Evolutionary conservation across 2,113 vertebrate genomes (phyloP).

Genomic region (Siniperca knerii): DNA sequence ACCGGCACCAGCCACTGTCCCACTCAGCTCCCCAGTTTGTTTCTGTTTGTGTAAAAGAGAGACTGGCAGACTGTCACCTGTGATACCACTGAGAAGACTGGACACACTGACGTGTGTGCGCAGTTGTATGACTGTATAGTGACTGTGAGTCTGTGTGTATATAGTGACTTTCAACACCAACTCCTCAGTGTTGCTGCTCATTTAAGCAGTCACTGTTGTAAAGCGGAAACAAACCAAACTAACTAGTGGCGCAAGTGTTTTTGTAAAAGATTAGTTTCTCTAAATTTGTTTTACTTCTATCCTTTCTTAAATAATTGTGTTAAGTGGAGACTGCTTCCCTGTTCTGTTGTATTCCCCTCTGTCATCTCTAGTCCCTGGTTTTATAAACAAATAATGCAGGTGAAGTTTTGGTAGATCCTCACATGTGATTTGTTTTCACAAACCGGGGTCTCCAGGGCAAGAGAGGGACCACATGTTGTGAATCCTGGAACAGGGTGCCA

Average conservation of each 20-base stretch:
- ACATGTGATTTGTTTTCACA: conserved; percentile 39
- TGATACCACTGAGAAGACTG: conserved; percentile 67
- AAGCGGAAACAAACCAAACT: conserved; percentile 70
- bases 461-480: conserved; percentile 3
- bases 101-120: conserved; percentile 49
- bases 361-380: conserved; percentile 52
- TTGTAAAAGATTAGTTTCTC: conserved; percentile 75
- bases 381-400: conserved; percentile 52
- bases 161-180: conserved; percentile 68
- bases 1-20: conserved; percentile 55
- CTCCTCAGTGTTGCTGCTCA: conserved; percentile 63
- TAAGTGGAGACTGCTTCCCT: conserved; percentile 52
- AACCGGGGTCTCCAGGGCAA: conserved; percentile 27
- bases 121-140: conserved; percentile 56
- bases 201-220: conserved; percentile 57
- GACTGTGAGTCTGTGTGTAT: conserved; percentile 39
- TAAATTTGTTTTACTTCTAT: conserved; percentile 68
- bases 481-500: background rate
- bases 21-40: conserved; percentile 40
- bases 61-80: conserved; percentile 49
- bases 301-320: conserved; percentile 68
- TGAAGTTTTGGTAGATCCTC: conserved; percentile 41
- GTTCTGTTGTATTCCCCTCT: conserved; percentile 59
- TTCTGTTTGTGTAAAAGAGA: conserved; percentile 25
- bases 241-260: conserved; percentile 72